Base-by-base conservation (phyloP, 2,113 vertebrate species). In the Typhlomys cinereus region DNA sequence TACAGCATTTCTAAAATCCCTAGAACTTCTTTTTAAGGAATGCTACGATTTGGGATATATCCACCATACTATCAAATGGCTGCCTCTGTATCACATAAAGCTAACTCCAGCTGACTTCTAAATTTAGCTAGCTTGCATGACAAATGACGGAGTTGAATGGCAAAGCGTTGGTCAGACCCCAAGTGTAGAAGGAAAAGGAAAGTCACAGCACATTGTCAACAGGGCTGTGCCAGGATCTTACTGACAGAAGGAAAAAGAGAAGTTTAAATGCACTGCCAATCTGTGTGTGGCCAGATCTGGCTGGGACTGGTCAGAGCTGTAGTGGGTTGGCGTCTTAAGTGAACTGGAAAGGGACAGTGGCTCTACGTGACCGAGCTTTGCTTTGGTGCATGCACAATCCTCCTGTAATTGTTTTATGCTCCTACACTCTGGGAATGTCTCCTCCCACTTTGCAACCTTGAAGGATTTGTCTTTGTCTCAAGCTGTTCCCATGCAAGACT, bases 401-500 rank as follows among this genome's bases (percentile, higher is more conserved):
- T 11, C n/a, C 34, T 71, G 44, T 52, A 57, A 88, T 84, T 92
- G 83, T 82, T 86, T 85, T 62, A 70, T 1, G 1, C 76, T 80
- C 14, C 4, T 64, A 46, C 92, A 66, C 44, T 52, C 84, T 69
- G 69, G 48, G n/a, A 80, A 14, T 80, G 54, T 57, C 75, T 93
- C 71, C 57, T 54, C 44, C 17, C 25, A 66, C 50, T 6, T 70
- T 69, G 75, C 57, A 82, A 67, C 89, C 75, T 84, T 54, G 83
- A 93, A 84, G n/a, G n/a, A n/a, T n/a, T n/a, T 21, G 59, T 59
- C 34, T 89, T 91, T 86, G 95, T 90, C 3, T 0, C 61, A 87
- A 92, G 80, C 92, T 91, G 92, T 64, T 46, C 73, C 34, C 71
- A 52, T 61, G 27, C 25, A 61, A 94, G 76, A 75, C 87, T 81